Base-by-base conservation (phyloP, 35 echinoderm and acorn worm species). In the Acanthaster planci region DNA sequence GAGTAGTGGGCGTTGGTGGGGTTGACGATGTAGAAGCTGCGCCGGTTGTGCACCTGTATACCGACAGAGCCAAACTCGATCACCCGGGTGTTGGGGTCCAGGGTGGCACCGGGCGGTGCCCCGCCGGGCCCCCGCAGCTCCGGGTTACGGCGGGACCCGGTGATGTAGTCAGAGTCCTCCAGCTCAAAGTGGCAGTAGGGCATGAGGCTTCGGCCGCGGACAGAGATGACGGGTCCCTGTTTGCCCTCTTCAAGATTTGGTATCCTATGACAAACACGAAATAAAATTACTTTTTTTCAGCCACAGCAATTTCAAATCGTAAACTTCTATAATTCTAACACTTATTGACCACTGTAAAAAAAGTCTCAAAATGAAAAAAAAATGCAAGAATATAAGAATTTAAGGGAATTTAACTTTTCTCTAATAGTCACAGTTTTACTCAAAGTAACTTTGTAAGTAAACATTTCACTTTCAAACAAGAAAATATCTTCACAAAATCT, bases 111-210 rank as follows among this genome's bases (percentile, higher is more conserved):
- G 0, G 96, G 96, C 6, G 96, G 96, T 5, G 96, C 92, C n/a
- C 96, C 96, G 52, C 88, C 92, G 17, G 96, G 96, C 21, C 96
- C 96, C 1, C 89, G 85, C 14, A 99, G 86, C 55, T 99, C 96
- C 34, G 96, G 96, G 54, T 99, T 99, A 52, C 96, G 96, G 15
- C 96, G 72, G 21, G 96, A 89, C 12, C 96, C 92, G 4, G 86
- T 94, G 96, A 99, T 92, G 92, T 99, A 99, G 79, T 99, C 96
- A 2, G 96, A 99, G 78, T 99, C 92, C 54, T 99, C 96, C 59
- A 99, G 88, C 36, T 99, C 96, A 92, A 99, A 99, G 87, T 99
- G 96, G 51, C 96, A 99, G 89, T 90, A 99, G 55, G 96, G 96
- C 96, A 99, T 99, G 39, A 99, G 55, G 67, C 96, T 99, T 38